A percentile compares a stretch with the other conserved stretches of the same genome.
These are phyloP conservation scores for Chelonia mydas DNA, from an alignment of 2,797 vertebrate genomes.

Conservation along the genomic window DNA sequence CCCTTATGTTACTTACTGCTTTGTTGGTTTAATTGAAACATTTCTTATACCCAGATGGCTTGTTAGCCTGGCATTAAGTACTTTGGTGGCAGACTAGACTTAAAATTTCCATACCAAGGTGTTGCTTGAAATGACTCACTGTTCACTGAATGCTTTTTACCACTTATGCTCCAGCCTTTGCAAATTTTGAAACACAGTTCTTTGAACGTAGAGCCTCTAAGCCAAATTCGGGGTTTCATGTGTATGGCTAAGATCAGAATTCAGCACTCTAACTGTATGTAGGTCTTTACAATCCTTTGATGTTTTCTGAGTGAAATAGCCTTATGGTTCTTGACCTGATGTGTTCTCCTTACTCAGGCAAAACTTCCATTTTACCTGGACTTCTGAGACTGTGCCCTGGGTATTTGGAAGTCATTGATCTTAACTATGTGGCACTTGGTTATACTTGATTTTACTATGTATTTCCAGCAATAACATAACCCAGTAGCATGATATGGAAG, in stretches of 20 bases:
- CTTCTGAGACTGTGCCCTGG: background rate
- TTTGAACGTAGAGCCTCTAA: background rate
- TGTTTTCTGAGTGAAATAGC: background rate
- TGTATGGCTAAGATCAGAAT: background rate
- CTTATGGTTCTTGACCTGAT: rapidly evolving
- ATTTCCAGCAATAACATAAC: background rate
- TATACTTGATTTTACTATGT: background rate
- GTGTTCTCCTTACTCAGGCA: background rate
- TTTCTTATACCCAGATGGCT: conserved; percentile 71
- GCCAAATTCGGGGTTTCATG: background rate
- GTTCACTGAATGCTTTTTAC: background rate
- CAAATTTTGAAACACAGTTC: background rate
- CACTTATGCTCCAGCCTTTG: background rate
- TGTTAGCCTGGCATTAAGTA: conserved; percentile 62
- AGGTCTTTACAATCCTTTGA: background rate
- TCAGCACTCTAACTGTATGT: background rate
- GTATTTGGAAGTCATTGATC: background rate
- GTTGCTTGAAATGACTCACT: background rate
- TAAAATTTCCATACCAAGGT: background rate
- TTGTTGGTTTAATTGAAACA: conserved; percentile 52
- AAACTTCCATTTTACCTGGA: background rate
- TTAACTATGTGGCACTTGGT: background rate
- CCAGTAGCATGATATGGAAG: rapidly evolving
- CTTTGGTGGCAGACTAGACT: background rate
- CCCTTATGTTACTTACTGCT: conserved; percentile 71